Conservation (phyloP, 2,797 vertebrate species). For the Odontamblyopus lacepedii region DNA sequence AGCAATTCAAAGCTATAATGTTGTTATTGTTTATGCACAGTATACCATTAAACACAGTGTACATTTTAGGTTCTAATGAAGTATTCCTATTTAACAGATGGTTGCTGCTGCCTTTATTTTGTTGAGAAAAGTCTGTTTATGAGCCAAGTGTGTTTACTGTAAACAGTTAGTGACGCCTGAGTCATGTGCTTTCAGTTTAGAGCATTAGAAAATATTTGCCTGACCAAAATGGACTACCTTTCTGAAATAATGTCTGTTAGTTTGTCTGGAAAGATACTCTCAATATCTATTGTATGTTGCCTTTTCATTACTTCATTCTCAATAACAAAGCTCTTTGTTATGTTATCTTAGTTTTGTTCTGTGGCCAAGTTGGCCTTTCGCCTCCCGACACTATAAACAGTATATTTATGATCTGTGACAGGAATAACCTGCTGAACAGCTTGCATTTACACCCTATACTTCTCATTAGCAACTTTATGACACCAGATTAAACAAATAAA, state of each 20-base stretch:
- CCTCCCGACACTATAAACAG: neutral
- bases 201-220: neutral
- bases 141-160: constrained; percentile 8
- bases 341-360: neutral
- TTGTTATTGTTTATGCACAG: neutral
- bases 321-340: neutral
- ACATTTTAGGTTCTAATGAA: neutral
- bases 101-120: neutral
- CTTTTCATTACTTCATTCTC: neutral
- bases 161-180: neutral
- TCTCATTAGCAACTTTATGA: constrained; percentile 12
- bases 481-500: constrained; percentile 9
- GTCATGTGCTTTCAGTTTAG: constrained; percentile 5
- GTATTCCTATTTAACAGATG: neutral
- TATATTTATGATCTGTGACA: constrained; percentile 3
- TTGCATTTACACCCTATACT: constrained; percentile 5
- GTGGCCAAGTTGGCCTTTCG: constrained; percentile 1
- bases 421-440: constrained; percentile 15
- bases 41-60: neutral
- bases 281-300: neutral
- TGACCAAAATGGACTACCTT: neutral
- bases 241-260: neutral
- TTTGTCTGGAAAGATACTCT: neutral
- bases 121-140: neutral
- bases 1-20: neutral